phyloP scores from a whole-genome alignment of 1,140 invertebrate genomes.

The Matsumurasca onukii region DNA sequence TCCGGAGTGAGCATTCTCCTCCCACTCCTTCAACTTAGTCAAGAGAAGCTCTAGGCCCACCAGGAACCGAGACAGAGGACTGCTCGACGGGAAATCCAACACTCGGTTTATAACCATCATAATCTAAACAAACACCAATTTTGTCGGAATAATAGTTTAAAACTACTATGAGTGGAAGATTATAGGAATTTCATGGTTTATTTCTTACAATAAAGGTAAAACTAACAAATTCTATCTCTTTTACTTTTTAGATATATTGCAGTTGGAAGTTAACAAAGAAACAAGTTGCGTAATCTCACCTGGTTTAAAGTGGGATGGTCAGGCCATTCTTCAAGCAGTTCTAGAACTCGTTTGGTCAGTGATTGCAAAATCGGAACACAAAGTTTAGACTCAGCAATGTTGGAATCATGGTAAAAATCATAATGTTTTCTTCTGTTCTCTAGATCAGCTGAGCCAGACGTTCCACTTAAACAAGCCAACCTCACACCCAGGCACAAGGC shows the following conservation, averaged over 20 bases:
- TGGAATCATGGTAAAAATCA: constrained; percentile 87
- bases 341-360: constrained; percentile 61
- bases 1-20: constrained; percentile 82
- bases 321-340: constrained; percentile 81
- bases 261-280: too few relatives aligned
- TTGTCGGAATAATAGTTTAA: too few relatives aligned
- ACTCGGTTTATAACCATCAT: constrained; percentile 72
- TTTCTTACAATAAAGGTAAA: too few relatives aligned
- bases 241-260: too few relatives aligned
- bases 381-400: constrained; percentile 72
- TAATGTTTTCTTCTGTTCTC: constrained; percentile 43
- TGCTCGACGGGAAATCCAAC: constrained; percentile 72
- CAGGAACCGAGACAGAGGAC: constrained; percentile 83
- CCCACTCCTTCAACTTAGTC: constrained; percentile 86
- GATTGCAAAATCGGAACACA: constrained; percentile 67
- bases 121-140: constrained; percentile 57
- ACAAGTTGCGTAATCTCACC: too few relatives aligned
- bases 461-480: constrained; percentile 21
- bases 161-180: too few relatives aligned
- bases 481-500: constrained; percentile 53
- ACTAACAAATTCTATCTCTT: too few relatives aligned
- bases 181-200: too few relatives aligned
- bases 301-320: constrained; percentile 85
- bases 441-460: background rate
- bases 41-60: constrained; percentile 88